These are phyloP conservation scores for Scaptodrosophila lebanonensis DNA, from an alignment of 1,140 invertebrate genomes.

Conservation along the genomic window DNA sequence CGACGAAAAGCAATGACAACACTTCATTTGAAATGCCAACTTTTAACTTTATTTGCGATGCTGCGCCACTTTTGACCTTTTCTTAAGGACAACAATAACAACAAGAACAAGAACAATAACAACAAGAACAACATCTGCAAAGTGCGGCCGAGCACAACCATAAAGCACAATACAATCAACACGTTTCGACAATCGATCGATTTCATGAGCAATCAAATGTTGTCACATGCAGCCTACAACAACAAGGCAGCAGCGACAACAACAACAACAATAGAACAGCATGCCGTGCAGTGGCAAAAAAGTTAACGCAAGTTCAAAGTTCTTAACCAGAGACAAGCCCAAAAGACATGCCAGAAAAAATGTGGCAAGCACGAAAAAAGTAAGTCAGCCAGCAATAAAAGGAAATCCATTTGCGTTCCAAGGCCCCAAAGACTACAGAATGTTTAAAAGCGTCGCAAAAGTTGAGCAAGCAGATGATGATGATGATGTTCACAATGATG, in stretches of 20 bases:
- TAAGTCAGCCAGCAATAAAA: constrained; percentile 30
- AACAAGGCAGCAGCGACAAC: constrained; percentile 9
- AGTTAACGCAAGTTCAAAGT: constrained; percentile 68
- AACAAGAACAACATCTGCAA: too few species aligned
- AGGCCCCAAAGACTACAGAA: constrained; percentile 9
- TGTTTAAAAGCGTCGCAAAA: constrained; percentile 12
- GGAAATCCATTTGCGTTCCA: constrained; percentile 20
- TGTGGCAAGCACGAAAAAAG: neutral
- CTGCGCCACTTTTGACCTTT: constrained; percentile 65
- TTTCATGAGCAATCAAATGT: constrained; percentile 70
- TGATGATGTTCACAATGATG: too few species aligned
- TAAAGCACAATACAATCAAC: constrained; percentile 70
- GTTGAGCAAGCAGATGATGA: too few species aligned
- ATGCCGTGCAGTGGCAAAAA: constrained; percentile 25
- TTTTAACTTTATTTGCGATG: constrained; percentile 46
- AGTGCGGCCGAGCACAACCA: too few species aligned
- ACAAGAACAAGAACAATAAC: constrained; percentile 13
- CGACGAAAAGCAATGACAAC: constrained; percentile 27
- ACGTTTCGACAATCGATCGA: constrained; percentile 69
- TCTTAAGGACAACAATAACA: constrained; percentile 7
- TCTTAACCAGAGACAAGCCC: constrained; percentile 33
- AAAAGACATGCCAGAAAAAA: neutral
- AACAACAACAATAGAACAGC: constrained; percentile 22
- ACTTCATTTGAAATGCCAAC: constrained; percentile 63
- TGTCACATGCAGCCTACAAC: constrained; percentile 53